Conservation (phyloP, 1,140 invertebrate species). For the Centruroides sculpturatus region DNA sequence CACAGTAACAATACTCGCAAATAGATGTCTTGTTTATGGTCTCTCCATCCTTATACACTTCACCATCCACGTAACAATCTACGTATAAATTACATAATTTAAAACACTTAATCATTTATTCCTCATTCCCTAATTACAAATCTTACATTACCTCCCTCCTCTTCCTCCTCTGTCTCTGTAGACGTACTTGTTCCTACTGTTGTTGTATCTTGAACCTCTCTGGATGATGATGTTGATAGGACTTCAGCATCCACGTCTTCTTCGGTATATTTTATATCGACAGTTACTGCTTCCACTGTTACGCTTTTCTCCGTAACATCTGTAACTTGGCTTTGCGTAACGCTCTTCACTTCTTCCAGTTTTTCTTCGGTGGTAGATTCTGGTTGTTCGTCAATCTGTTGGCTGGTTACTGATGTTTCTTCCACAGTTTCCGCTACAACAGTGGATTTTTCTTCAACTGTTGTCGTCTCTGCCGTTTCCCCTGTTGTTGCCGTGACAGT, state of each 20-base stretch:
- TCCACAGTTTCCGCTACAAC: not conserved
- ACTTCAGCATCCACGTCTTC: constrained; percentile 7
- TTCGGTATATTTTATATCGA: not conserved
- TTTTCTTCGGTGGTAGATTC: not conserved
- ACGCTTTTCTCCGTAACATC: not conserved
- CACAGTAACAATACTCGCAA: constrained; percentile 9
- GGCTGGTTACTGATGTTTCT: not conserved
- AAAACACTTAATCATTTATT: too few relatives aligned
- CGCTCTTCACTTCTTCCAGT: not conserved
- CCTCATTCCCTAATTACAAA: too few relatives aligned
- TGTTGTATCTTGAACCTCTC: not conserved
- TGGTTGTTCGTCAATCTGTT: not conserved
- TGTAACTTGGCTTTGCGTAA: not conserved
- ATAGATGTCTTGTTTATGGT: not conserved
- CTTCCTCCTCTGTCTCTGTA: too few relatives aligned
- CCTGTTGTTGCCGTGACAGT: not conserved
- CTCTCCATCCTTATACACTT: constrained; percentile 1
- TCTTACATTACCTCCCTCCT: not conserved
- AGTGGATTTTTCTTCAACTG: not conserved
- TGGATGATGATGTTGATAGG: not conserved
- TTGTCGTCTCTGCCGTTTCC: not conserved
- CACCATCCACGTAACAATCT: constrained; percentile 1
- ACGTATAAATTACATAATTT: not conserved
- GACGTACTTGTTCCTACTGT: not conserved
- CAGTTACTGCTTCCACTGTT: not conserved